Evolutionary conservation across 2,113 vertebrate genomes (phyloP), one percentile per base, ranked within the genome.

Genomic region (Acanthisitta chloris): DNA sequence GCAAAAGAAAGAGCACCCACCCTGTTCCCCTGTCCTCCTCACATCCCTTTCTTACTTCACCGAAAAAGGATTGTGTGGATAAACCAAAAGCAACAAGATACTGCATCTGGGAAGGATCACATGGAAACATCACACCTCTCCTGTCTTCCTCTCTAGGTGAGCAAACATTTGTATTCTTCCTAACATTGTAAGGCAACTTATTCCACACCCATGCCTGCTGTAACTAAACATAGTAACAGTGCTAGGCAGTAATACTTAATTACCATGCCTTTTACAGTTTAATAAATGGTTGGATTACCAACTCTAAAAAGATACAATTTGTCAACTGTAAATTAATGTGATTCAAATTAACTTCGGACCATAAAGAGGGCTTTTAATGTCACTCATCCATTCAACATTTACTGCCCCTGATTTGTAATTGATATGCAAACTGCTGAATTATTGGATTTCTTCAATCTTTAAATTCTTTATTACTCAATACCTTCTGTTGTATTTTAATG

Each of bases 271-370:
- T 79, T 96, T 93, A 95, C 85, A 96, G 81, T 84, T 94, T 96
- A 97, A 97, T 94, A 97, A 98, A 97, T 97, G 77, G 77, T 78
- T 95, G 90, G 67, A 95, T 96, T 94, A 96, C 81, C 46, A 81
- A 66, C 1, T 10, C 24, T 79, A 96, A 97, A 95, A 96, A 94
- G 85, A 81, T 28, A 84, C 21, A 76, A 92, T 94, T 94, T 97
- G 66, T 97, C 94, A 97, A 90, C 45, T 88, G 62, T 73, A 96
- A 97, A 94, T 96, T 88, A 96, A 93, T 84, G 86, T 49, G 94
- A 97, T 94, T 96, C 91, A 97, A 97, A 96, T 93, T 96, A 96
- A 92, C 83, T 92, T 61, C 92, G 46, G 81, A 69, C 86, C 86
- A 90, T 91, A 92, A 96, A 97, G 90, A 86, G 19, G 52, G 71